Conservation (phyloP, 1,140 invertebrate genomes). For the Drosophila ananassae region DNA sequence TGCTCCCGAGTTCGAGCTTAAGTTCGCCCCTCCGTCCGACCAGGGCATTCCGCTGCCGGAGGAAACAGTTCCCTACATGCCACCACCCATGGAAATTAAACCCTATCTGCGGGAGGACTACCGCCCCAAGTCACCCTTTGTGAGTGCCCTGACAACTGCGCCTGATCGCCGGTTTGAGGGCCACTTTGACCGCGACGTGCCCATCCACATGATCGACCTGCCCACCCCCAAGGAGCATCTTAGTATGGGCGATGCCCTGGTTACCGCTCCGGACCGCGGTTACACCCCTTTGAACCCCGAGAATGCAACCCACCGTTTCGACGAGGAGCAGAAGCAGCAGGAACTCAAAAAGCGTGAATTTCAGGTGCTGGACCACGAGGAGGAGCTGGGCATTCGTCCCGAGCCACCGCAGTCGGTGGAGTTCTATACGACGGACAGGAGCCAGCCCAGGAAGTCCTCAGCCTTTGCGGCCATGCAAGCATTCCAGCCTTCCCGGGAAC, state of each 20-base stretch:
- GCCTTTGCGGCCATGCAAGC: conserved; percentile 83
- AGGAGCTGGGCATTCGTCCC: conserved; percentile 66
- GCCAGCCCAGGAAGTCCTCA: conserved; percentile 63
- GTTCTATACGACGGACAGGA: conserved; percentile 55
- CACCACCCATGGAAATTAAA: conserved; percentile 86
- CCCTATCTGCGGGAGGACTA: conserved; percentile 84
- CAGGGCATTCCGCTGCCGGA: conserved; percentile 86
- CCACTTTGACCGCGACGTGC: conserved; percentile 83
- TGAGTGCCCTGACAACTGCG: conserved; percentile 88
- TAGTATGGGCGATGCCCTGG: conserved; percentile 84
- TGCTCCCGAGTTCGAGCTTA: conserved; percentile 85
- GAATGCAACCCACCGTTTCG: conserved; percentile 67
- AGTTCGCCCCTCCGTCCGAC: conserved; percentile 78
- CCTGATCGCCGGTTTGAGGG: conserved; percentile 86
- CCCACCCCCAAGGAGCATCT: conserved; percentile 84
- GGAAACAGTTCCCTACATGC: conserved; percentile 87
- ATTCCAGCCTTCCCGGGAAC: conserved; percentile 81
- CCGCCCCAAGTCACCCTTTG: conserved; percentile 87
- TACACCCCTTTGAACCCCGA: conserved; percentile 78
- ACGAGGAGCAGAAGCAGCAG: conserved; percentile 63
- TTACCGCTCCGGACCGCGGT: conserved; percentile 84
- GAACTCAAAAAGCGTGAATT: conserved; percentile 78
- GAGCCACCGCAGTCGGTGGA: conserved; percentile 58
- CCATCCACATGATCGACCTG: conserved; percentile 82
- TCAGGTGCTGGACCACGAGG: conserved; percentile 77